phyloP scores from a whole-genome alignment of 2,888 invertebrate species.

The Tridacna gigas region DNA sequence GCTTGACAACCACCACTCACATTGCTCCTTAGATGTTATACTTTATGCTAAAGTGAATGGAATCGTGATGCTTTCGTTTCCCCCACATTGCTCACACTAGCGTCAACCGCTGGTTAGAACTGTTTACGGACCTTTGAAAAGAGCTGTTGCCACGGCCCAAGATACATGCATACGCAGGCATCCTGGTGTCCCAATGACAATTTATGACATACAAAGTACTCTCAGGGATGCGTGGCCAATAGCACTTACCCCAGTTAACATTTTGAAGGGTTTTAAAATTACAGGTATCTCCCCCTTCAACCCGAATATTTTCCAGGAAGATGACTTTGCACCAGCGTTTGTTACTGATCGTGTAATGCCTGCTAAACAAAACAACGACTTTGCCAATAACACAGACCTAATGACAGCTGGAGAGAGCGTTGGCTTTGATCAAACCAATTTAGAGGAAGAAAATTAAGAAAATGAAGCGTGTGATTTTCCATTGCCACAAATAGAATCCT shows the following conservation, averaged over 20 bases:
- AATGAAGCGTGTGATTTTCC: no score
- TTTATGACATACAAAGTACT: not conserved
- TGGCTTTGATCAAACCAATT: not conserved
- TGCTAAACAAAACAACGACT: not conserved
- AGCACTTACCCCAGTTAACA: not conserved
- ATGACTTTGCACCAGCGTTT: not conserved
- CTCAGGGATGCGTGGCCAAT: not conserved
- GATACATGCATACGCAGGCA: not conserved
- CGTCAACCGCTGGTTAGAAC: not conserved
- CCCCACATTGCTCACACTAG: constrained; percentile 34
- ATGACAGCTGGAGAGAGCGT: not conserved
- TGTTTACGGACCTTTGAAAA: not conserved
- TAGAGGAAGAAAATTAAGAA: not conserved
- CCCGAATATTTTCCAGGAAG: not conserved
- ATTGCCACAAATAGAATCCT: no score
- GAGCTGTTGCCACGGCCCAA: not conserved
- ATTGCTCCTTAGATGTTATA: not conserved
- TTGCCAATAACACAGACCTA: not conserved
- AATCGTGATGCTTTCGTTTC: constrained; percentile 82
- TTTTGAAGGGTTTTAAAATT: not conserved
- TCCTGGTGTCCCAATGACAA: not conserved
- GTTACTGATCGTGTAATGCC: not conserved
- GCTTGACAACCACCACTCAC: not conserved
- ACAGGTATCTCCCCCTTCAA: not conserved
- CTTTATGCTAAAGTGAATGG: constrained; percentile 56